Percentiles rank a stretch among this genome's conserved stretches.
phyloP scores from a whole-genome alignment of 2,113 vertebrate species.

The Climacteris rufus region DNA sequence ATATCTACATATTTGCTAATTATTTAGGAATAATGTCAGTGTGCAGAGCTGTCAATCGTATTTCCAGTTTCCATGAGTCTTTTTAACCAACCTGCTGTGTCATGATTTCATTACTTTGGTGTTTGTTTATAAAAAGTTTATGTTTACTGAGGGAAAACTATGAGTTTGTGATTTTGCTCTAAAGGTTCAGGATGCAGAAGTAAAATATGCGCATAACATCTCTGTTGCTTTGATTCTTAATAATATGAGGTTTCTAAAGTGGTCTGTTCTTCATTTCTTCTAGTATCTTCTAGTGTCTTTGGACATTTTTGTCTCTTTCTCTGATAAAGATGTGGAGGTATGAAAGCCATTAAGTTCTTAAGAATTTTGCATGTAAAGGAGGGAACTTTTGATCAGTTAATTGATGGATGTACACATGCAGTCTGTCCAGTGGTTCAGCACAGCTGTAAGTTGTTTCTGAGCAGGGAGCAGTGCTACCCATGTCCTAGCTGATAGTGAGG shows the following conservation, averaged over 20 bases:
- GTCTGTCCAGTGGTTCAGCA: not conserved
- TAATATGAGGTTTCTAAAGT: not conserved
- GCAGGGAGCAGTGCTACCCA: not conserved
- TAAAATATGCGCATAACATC: not conserved
- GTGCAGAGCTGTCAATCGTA: not conserved
- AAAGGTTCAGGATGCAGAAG: not conserved
- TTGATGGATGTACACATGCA: not conserved
- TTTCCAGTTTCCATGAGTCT: not conserved
- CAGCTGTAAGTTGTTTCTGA: not conserved
- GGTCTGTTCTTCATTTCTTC: not conserved
- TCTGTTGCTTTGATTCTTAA: not conserved
- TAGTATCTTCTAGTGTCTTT: not conserved
- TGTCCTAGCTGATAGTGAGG: not conserved
- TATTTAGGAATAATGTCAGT: not conserved
- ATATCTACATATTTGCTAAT: not conserved
- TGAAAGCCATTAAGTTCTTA: not conserved
- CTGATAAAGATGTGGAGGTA: not conserved
- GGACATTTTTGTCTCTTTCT: not conserved
- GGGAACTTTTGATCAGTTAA: not conserved
- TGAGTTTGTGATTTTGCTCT: not conserved
- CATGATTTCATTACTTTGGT: not conserved
- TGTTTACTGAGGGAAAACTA: not conserved
- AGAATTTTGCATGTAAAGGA: not conserved
- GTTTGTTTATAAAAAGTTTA: not conserved
- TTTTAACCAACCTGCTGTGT: not conserved